Evolutionary conservation across 1,140 invertebrate genomes (phyloP).

Genomic region (Drosophila watanabei): DNA sequence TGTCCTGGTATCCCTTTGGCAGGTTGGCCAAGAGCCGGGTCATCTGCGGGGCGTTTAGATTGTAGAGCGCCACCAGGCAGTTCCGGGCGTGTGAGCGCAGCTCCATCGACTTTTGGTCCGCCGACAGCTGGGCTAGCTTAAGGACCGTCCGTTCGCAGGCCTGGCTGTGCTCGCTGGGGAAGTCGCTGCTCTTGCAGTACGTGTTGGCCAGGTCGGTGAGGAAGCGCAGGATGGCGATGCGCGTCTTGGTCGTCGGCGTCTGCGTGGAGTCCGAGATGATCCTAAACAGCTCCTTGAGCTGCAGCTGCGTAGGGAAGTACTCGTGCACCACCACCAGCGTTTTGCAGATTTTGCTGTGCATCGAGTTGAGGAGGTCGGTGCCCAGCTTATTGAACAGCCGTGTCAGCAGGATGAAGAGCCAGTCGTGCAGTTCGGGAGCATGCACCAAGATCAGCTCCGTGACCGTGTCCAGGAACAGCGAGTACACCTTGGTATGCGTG

Average conservation of each 20-base stretch:
- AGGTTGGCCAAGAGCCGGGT: constrained; percentile 93
- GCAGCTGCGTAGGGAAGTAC: constrained; percentile 88
- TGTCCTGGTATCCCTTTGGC: constrained; percentile 93
- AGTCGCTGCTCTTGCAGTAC: constrained; percentile 86
- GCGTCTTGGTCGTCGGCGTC: constrained; percentile 95
- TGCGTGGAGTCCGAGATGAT: constrained; percentile 96
- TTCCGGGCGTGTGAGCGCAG: constrained; percentile 92
- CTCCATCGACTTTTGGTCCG: constrained; percentile 91
- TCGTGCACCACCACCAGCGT: constrained; percentile 94
- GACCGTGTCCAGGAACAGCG: constrained; percentile 96
- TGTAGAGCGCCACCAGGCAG: constrained; percentile 94
- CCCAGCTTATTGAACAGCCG: constrained; percentile 94
- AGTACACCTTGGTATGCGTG: constrained; percentile 98
- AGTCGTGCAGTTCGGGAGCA: constrained; percentile 94
- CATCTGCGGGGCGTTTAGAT: constrained; percentile 93
- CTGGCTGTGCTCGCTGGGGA: constrained; percentile 86
- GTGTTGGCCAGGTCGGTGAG: constrained; percentile 89
- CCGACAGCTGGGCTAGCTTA: constrained; percentile 89
- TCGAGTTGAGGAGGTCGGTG: constrained; percentile 94
- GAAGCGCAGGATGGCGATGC: constrained; percentile 91
- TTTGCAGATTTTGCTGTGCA: constrained; percentile 95
- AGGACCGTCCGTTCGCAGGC: constrained; percentile 88
- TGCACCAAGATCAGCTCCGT: constrained; percentile 95
- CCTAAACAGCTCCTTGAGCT: constrained; percentile 89
- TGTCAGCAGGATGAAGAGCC: constrained; percentile 95